These are phyloP conservation scores for Cyaniris semiargus DNA, from an alignment of 2,888 invertebrate genomes.

Conservation along the genomic window DNA sequence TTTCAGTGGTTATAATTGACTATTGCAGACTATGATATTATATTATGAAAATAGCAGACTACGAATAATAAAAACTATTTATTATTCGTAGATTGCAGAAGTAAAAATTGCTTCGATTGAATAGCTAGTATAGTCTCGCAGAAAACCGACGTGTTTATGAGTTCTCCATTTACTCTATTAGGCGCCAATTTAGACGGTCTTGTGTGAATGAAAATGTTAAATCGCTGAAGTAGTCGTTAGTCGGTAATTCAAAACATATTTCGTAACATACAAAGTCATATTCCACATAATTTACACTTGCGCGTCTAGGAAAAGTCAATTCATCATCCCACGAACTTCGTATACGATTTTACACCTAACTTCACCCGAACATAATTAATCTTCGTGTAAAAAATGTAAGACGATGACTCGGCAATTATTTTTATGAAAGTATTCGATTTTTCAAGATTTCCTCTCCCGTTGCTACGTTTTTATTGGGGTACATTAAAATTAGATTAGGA, in stretches of 20 bases:
- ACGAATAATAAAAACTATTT: too few relatives aligned
- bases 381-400: conserved; percentile 14
- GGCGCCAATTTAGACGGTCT: too few relatives aligned
- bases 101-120: too few relatives aligned
- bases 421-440: conserved; percentile 11
- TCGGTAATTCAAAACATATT: background rate
- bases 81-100: too few relatives aligned
- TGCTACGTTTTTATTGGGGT: background rate
- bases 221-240: background rate
- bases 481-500: conserved; percentile 8
- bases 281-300: conserved; percentile 1
- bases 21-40: too few relatives aligned
- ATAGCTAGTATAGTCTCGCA: too few relatives aligned
- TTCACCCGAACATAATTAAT: conserved; percentile 30
- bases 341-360: conserved; percentile 29
- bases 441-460: conserved; percentile 4
- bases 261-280: background rate
- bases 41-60: too few relatives aligned
- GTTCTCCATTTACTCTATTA: too few relatives aligned
- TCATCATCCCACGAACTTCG: background rate
- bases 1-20: too few relatives aligned
- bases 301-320: conserved; percentile 14
- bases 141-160: too few relatives aligned
- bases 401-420: background rate
- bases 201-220: background rate